phyloP scores from a whole-genome alignment of 2,888 invertebrate genomes.

The Nymphalis urticae region DNA sequence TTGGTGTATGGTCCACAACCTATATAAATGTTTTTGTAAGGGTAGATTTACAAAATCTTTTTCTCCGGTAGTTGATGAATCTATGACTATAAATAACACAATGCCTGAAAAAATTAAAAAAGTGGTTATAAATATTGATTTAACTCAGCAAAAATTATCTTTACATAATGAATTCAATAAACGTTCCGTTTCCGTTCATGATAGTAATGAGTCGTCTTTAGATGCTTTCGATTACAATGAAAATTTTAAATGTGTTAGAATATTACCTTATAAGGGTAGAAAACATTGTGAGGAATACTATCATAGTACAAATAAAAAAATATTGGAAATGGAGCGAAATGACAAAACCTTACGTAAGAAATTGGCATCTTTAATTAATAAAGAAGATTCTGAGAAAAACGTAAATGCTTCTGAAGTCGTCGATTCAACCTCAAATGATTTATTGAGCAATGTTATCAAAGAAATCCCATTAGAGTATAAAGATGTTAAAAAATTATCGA shows the following conservation, averaged over 20 bases:
- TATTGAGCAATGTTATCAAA: constrained; percentile 26
- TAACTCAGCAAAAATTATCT: not conserved
- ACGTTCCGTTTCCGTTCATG: not conserved
- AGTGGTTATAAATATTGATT: not conserved
- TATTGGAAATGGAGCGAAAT: constrained; percentile 63
- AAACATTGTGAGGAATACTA: constrained; percentile 59
- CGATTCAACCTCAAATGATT: constrained; percentile 22
- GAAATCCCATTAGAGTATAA: not conserved
- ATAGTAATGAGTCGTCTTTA: not conserved
- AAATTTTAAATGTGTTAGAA: constrained; percentile 52
- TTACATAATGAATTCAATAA: not conserved
- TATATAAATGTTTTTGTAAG: constrained; percentile 85
- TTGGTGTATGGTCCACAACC: constrained; percentile 85
- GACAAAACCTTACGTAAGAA: constrained; percentile 56
- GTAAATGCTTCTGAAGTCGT: constrained; percentile 8
- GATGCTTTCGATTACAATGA: not conserved
- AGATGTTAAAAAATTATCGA: constrained; percentile 36
- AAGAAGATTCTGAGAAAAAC: constrained; percentile 14
- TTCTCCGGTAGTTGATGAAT: constrained; percentile 19
- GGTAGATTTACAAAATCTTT: constrained; percentile 60
- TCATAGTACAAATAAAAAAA: constrained; percentile 55
- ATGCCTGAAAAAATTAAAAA: constrained; percentile 7
- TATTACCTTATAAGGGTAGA: constrained; percentile 52
- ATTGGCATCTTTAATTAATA: constrained; percentile 42
- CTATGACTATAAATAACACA: not conserved